Base-by-base conservation (phyloP, 2,113 vertebrate genomes). In the Mugil cephalus region DNA sequence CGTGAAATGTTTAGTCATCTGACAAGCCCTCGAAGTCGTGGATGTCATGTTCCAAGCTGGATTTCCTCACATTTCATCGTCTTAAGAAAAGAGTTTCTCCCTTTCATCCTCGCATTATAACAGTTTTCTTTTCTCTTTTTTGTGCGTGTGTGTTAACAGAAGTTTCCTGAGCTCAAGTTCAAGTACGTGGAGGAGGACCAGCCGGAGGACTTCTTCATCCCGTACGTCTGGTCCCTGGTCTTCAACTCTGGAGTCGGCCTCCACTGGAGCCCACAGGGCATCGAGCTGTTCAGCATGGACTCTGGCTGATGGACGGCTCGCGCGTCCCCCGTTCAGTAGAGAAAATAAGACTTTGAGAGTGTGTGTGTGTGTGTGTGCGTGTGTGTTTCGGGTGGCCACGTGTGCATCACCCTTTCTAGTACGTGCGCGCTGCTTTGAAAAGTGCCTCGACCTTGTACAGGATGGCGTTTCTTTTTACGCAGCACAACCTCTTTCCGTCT, bases 101-200 rank as follows among this genome's bases (percentile, higher is more conserved):
- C 17, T 11, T 6, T 13, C 2, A 30, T 30, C 24, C n/a, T 1
- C 9, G 9, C 10, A 1, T 35, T 7, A 34, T 19, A 7, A 1
- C 21, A 46, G 4, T 39, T 35, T 47, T 42, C 19, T 56, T 10
- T 35, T 7, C 18, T 46, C 9, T 51, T 17, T 42, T 21, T 69
- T 3, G 50, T 17, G 67, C 86, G 19, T 69, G 11, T 73, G 18
- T 73, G 21, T 77, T 39, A 59, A 66, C 86, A 99, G 97, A 99
- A 98, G 76, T 99, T 99, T 85, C 98, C 98, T 0, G 98, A 99
- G 89, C 91, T 99, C 79, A 99, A 99, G 87, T 99, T 99, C 71
- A 99, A 98, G 72, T 99, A 99, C 0, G 97, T 99, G 88, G 98
- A 99, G 84, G 98, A 99, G 72, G 97, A 99, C 83, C 97, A 99